These are phyloP conservation scores for Muscicapa striata DNA, from an alignment of 2,797 vertebrate genomes.

Conservation along the genomic window DNA sequence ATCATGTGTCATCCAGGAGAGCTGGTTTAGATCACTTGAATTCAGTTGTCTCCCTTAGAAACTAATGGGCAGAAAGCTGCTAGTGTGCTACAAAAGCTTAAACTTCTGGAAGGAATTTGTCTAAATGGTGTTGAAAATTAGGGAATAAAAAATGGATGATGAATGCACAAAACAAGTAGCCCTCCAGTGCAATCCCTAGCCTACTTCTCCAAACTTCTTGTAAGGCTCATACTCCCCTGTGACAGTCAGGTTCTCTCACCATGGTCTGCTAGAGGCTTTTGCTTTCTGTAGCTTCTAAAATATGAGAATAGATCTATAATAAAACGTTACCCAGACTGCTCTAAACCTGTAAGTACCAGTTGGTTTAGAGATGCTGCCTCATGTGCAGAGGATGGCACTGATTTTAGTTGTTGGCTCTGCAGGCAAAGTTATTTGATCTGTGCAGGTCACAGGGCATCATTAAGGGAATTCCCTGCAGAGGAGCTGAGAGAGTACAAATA, in stretches of 20 bases:
- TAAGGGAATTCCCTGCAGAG: not conserved
- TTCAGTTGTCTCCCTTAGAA: not conserved
- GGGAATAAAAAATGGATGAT: not conserved
- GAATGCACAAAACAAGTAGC: not conserved
- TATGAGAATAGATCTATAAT: not conserved
- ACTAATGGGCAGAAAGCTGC: not conserved
- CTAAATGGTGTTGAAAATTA: not conserved
- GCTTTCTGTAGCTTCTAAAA: not conserved
- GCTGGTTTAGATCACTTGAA: not conserved
- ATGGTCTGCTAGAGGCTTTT: not conserved
- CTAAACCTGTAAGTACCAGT: not conserved
- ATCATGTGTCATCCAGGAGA: not conserved
- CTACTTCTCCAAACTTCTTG: slow-evolving; percentile 11
- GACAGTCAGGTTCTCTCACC: not conserved
- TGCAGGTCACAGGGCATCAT: not conserved
- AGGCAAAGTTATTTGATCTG: not conserved
- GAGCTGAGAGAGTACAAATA: not conserved
- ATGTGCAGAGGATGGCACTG: not conserved
- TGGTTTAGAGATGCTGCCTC: not conserved
- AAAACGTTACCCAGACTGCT: not conserved
- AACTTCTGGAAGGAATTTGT: not conserved
- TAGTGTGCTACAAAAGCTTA: not conserved
- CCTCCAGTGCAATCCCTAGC: not conserved
- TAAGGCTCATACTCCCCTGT: not conserved
- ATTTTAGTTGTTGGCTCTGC: not conserved